Evolutionary conservation across 2,797 vertebrate genomes (phyloP).

Genomic region (Rhincodon typus): DNA sequence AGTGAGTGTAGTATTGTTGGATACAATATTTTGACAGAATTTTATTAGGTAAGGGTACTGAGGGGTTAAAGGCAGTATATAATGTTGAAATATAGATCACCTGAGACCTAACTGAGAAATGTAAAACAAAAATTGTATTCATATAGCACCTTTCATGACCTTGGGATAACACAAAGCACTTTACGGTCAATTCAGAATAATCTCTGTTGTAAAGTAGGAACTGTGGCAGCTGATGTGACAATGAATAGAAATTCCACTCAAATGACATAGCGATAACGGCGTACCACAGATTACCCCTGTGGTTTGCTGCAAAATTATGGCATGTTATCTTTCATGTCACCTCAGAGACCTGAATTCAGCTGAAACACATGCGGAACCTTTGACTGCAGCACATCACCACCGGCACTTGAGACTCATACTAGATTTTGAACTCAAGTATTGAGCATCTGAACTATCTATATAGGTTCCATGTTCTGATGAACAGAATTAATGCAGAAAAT

Average conservation of each 20-base stretch:
- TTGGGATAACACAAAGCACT: no score
- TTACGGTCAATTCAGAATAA: background rate
- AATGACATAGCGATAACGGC: background rate
- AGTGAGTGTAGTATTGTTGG: background rate
- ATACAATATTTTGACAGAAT: background rate
- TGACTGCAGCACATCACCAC: background rate
- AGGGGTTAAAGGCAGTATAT: background rate
- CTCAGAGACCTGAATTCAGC: background rate
- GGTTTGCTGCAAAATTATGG: background rate
- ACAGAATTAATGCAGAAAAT: background rate
- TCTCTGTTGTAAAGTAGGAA: background rate
- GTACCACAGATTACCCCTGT: background rate
- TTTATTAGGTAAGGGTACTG: background rate
- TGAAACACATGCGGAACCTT: background rate
- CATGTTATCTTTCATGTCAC: background rate
- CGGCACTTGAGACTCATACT: background rate
- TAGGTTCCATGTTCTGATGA: background rate
- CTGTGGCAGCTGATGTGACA: background rate
- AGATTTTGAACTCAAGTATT: background rate
- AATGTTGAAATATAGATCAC: background rate
- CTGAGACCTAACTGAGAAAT: background rate
- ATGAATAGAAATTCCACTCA: background rate
- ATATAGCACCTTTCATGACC: background rate
- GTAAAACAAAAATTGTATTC: background rate
- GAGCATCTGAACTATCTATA: background rate